These are phyloP conservation scores for Melinaea marsaeus DNA, from an alignment of 2,888 invertebrate genomes.

Conservation along the genomic window DNA sequence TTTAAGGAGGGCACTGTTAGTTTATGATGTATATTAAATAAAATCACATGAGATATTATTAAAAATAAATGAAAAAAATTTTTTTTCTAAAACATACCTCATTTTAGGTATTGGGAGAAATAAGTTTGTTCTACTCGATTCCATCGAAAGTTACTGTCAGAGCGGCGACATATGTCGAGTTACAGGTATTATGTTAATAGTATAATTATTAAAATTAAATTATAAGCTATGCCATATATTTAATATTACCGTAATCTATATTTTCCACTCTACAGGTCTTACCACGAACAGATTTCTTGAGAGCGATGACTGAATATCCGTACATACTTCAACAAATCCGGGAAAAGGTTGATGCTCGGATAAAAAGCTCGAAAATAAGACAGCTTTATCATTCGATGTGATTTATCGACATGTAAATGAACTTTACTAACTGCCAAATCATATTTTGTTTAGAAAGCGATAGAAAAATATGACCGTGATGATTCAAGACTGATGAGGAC, in stretches of 20 bases:
- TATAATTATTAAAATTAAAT: background rate
- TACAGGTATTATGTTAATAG: conserved; percentile 48
- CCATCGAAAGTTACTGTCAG: conserved; percentile 70
- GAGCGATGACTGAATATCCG: conserved; percentile 61
- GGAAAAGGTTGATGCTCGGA: conserved; percentile 45
- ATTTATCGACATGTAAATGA: background rate
- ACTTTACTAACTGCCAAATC: background rate
- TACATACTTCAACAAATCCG: conserved; percentile 47
- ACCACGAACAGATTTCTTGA: conserved; percentile 64
- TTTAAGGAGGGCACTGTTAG: conserved; percentile 70
- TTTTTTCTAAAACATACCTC: conserved; percentile 11
- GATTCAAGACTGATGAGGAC: conserved; percentile 69
- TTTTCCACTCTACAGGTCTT: conserved; percentile 46
- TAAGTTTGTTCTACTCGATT: conserved; percentile 67
- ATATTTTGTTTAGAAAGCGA: conserved; percentile 50
- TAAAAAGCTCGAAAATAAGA: conserved; percentile 43
- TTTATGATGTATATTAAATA: conserved; percentile 18
- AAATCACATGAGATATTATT: no score
- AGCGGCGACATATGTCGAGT: conserved; percentile 71
- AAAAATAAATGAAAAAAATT: no score
- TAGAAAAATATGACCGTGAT: conserved; percentile 59
- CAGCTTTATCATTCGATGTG: conserved; percentile 45
- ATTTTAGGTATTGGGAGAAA: conserved; percentile 64
- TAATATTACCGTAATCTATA: background rate
- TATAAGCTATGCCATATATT: background rate